A percentile compares a stretch with the other conserved stretches of the same genome.
These are phyloP conservation scores for Oreotrochilus melanogaster DNA, from an alignment of 2,113 vertebrate genomes.

Conservation along the genomic window DNA sequence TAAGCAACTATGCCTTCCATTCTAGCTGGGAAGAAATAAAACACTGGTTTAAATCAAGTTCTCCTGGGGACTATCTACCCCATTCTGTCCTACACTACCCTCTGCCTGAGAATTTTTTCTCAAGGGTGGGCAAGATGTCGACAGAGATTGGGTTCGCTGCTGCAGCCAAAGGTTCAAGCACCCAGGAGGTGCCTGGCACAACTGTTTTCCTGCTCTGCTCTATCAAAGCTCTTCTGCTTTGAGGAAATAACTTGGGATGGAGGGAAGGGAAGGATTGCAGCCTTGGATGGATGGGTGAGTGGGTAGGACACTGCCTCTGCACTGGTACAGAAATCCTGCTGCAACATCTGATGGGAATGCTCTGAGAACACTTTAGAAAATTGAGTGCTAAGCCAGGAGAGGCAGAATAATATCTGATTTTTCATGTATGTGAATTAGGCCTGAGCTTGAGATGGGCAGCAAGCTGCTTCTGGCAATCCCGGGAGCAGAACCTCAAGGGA, in stretches of 20 bases:
- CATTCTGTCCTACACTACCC: background rate
- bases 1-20: background rate
- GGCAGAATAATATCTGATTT: background rate
- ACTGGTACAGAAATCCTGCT: background rate
- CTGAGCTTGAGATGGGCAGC: background rate
- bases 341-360: background rate
- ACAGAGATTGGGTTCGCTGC: background rate
- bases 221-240: background rate
- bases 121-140: background rate
- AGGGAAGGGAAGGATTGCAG: background rate
- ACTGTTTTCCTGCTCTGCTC: background rate
- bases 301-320: fast-evolving
- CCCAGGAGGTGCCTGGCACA: background rate
- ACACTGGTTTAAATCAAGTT: background rate
- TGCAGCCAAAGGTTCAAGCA: background rate
- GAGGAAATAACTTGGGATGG: background rate
- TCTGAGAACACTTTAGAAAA: background rate
- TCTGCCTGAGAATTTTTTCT: background rate
- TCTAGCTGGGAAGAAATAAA: background rate
- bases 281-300: fast-evolving
- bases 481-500: background rate
- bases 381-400: background rate
- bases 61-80: background rate
- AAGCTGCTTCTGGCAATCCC: background rate
- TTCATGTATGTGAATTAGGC: background rate